Conservation (phyloP, 2,888 invertebrate genomes). For the Synergus gifuensis region DNA sequence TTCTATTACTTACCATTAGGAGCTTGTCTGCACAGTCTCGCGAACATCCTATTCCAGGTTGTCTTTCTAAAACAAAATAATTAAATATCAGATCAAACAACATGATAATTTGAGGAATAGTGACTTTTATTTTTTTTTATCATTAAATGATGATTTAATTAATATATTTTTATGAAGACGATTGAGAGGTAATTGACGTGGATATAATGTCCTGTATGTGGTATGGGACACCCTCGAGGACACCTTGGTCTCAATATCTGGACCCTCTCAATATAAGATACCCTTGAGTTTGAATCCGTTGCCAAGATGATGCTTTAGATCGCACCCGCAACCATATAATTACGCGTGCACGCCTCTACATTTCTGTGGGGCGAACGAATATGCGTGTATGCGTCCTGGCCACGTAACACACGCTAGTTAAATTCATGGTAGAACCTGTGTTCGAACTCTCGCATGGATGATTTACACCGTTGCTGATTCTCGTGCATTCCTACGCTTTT, state of each 20-base stretch:
- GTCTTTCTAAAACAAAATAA: conserved; percentile 48
- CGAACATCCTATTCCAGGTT: conserved; percentile 60
- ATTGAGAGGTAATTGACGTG: too few species aligned
- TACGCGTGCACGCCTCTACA: conserved; percentile 58
- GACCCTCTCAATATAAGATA: conserved; percentile 23
- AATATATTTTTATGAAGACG: too few species aligned
- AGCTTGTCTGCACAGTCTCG: conserved; percentile 66
- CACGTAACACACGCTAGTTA: conserved; percentile 31
- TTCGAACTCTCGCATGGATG: conserved; percentile 55
- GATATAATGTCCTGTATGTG: too few species aligned
- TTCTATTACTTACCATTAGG: conserved; percentile 59
- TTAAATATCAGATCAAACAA: background rate
- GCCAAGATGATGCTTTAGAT: conserved; percentile 52
- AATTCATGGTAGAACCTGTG: conserved; percentile 41
- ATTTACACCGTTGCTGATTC: conserved; percentile 65
- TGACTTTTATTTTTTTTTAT: too few species aligned
- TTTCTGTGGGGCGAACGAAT: conserved; percentile 44
- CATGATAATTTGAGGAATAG: too few species aligned
- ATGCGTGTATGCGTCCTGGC: conserved; percentile 14
- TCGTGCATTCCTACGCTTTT: conserved; percentile 55
- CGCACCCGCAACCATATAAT: conserved; percentile 64
- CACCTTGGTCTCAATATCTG: conserved; percentile 9
- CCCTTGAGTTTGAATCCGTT: conserved; percentile 25
- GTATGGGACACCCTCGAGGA: background rate
- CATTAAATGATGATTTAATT: too few species aligned